Conservation (phyloP, 2,113 vertebrate genomes). For the Callospermophilus lateralis region DNA sequence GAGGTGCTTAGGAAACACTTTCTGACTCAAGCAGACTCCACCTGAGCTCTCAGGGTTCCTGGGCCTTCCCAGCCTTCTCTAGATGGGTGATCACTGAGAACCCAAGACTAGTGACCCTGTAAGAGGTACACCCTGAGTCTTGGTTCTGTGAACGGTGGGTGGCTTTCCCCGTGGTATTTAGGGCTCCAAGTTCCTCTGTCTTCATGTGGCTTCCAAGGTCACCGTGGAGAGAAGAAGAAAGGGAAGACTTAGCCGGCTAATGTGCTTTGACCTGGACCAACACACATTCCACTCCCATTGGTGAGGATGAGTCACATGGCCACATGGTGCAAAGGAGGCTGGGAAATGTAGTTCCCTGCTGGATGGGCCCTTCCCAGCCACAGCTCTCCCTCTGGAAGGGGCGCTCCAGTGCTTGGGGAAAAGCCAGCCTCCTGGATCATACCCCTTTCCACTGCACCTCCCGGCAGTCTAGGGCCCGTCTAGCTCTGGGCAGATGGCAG, state of each 20-base stretch:
- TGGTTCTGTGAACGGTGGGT: background rate
- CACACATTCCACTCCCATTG: background rate
- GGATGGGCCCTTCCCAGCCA: background rate
- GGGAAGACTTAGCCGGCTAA: background rate
- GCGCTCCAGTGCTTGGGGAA: too few relatives aligned
- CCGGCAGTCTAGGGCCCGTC: background rate
- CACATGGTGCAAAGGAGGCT: background rate
- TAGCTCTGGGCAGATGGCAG: background rate
- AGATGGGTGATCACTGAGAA: background rate
- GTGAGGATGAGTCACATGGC: background rate
- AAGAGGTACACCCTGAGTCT: background rate
- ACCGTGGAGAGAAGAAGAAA: background rate
- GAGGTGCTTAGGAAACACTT: background rate
- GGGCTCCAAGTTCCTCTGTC: background rate
- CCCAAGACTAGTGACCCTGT: fast-evolving
- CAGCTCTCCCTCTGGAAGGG: background rate
- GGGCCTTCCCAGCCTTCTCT: background rate
- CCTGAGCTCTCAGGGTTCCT: fast-evolving
- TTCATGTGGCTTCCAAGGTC: background rate
- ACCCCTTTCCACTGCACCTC: background rate
- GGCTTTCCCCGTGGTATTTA: background rate
- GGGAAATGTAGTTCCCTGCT: constrained; percentile 17
- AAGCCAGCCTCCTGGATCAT: background rate
- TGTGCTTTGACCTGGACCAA: background rate
- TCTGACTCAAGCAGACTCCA: background rate